These are phyloP conservation scores for Odontocolon sp. DNA, from an alignment of 2,888 invertebrate species.

Conservation along the genomic window DNA sequence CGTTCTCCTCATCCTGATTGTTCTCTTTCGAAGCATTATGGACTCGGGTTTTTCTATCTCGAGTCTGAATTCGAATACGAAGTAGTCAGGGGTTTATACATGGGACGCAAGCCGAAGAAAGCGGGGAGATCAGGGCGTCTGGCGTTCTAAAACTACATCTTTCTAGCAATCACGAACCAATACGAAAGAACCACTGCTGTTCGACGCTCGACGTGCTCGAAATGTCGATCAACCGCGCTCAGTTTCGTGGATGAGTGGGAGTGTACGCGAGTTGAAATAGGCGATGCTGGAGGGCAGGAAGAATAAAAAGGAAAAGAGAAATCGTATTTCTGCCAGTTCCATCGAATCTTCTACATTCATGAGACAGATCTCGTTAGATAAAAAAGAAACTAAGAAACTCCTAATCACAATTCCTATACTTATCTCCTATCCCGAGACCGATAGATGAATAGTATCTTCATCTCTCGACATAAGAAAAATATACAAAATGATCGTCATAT, in stretches of 20 bases:
- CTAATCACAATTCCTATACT: too few relatives aligned
- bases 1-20: neutral
- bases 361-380: too few relatives aligned
- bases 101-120: neutral
- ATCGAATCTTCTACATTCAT: too few relatives aligned
- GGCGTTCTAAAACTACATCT: constrained; percentile 8
- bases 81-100: neutral
- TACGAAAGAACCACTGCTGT: constrained; percentile 29
- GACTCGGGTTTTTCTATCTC: constrained; percentile 11
- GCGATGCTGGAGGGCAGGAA: neutral
- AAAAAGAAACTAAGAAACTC: too few relatives aligned
- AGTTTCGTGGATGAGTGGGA: neutral
- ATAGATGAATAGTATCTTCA: too few relatives aligned
- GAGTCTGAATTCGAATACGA: constrained; percentile 23
- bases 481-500: too few relatives aligned
- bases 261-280: neutral
- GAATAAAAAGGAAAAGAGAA: neutral
- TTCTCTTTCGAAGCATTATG: neutral
- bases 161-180: constrained; percentile 56
- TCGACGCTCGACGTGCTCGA: constrained; percentile 48
- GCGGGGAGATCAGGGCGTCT: neutral
- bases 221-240: constrained; percentile 26
- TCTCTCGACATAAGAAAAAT: too few relatives aligned
- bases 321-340: neutral
- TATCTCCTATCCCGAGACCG: too few relatives aligned